Percentiles rank a stretch among this genome's conserved stretches.
These are phyloP conservation scores for Mesoligia furuncula DNA, from an alignment of 2,888 invertebrate species.

Conservation along the genomic window DNA sequence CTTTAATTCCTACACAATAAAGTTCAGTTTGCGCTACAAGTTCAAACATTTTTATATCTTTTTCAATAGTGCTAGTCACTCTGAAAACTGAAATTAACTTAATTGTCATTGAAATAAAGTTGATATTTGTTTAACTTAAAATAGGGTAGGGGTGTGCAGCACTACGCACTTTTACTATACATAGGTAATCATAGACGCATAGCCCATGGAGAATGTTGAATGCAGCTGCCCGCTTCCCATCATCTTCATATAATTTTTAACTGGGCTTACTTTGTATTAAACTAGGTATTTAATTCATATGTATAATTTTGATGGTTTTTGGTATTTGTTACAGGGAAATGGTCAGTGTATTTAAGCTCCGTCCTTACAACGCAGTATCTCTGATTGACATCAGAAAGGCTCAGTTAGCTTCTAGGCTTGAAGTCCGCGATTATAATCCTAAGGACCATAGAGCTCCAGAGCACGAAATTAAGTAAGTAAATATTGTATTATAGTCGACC, in stretches of 20 bases:
- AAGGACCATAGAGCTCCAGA: slow-evolving; percentile 69
- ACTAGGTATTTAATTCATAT: not conserved
- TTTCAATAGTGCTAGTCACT: too few species aligned
- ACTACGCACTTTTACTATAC: too few species aligned
- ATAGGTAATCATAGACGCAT: too few species aligned
- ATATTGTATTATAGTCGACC: not conserved
- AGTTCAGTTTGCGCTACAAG: too few species aligned
- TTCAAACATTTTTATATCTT: too few species aligned
- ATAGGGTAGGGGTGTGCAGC: too few species aligned
- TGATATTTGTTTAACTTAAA: too few species aligned
- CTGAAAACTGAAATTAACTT: too few species aligned
- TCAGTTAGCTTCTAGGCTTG: slow-evolving; percentile 62
- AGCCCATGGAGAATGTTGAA: not conserved
- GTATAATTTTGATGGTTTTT: not conserved
- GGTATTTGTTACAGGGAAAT: slow-evolving; percentile 72
- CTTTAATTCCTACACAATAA: too few species aligned
- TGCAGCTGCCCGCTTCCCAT: not conserved
- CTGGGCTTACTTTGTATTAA: not conserved
- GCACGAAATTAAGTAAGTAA: slow-evolving; percentile 72
- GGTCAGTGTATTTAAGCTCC: slow-evolving; percentile 60
- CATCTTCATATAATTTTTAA: not conserved
- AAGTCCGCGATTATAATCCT: slow-evolving; percentile 72
- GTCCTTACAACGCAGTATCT: slow-evolving; percentile 48
- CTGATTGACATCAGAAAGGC: slow-evolving; percentile 71
- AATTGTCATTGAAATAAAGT: too few species aligned